A percentile compares a stretch with the other conserved stretches of the same genome.
phyloP scores from a whole-genome alignment of 2,113 vertebrate genomes.

The Lepisosteus oculatus region DNA sequence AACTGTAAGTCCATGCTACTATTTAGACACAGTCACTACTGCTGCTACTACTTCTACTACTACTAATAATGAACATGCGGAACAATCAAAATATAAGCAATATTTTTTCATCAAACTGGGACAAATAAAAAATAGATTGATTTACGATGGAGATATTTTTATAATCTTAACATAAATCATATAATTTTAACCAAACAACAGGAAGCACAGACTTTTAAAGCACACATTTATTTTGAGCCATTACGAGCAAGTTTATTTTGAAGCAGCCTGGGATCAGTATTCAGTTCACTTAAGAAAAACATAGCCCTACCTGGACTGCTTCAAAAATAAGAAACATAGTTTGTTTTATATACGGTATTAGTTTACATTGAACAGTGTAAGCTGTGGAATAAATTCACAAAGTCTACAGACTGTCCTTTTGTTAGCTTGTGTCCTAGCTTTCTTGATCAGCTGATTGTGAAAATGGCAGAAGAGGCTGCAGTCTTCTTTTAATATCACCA shows the following conservation, averaged over 20 bases:
- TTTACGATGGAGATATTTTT: slow-evolving; percentile 29
- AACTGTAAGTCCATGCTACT: no score
- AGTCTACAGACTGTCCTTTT: slow-evolving; percentile 3
- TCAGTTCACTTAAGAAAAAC: slow-evolving; percentile 23
- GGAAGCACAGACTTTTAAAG: slow-evolving; percentile 38
- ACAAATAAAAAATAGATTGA: slow-evolving; percentile 26
- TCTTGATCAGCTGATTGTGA: not conserved
- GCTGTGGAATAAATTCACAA: slow-evolving; percentile 18
- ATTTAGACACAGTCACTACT: no score
- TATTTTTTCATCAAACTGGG: not conserved
- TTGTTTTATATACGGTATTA: slow-evolving; percentile 8
- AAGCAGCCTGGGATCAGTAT: slow-evolving; percentile 30
- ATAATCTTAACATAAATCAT: slow-evolving; percentile 33
- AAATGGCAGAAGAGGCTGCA: no score
- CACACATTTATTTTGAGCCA: slow-evolving; percentile 29
- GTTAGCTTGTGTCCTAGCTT: slow-evolving; percentile 16
- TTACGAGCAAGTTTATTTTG: slow-evolving; percentile 35
- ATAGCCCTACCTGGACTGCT: slow-evolving; percentile 7
- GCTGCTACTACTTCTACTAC: no score
- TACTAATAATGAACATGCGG: no score
- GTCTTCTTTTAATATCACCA: no score
- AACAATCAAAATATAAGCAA: no score
- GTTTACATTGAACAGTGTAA: slow-evolving; percentile 28
- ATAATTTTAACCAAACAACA: slow-evolving; percentile 28
- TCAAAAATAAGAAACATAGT: not conserved